Conservation (phyloP, 1,140 invertebrate species). For the Drosophila lowei region DNA sequence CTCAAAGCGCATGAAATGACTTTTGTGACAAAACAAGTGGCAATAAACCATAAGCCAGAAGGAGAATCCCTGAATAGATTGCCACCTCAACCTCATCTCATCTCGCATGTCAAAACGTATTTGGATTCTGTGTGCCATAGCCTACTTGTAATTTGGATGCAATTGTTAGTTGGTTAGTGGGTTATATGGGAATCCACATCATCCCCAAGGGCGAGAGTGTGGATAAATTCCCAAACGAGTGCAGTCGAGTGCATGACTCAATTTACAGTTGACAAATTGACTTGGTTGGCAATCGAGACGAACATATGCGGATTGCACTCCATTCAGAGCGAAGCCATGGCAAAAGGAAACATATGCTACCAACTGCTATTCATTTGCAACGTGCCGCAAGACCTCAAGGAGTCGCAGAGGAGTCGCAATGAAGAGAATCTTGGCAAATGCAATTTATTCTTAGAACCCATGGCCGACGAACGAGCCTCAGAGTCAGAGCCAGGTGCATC, state of each 20-base stretch:
- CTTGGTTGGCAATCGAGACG: slow-evolving; percentile 56
- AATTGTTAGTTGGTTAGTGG: slow-evolving; percentile 45
- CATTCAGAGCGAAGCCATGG: slow-evolving; percentile 28
- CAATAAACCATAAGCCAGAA: slow-evolving; percentile 63
- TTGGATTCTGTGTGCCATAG: slow-evolving; percentile 29
- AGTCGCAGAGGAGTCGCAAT: background rate
- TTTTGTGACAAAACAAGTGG: slow-evolving; percentile 75
- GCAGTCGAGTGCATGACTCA: slow-evolving; percentile 55
- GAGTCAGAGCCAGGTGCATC: slow-evolving; percentile 47
- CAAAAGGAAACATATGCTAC: slow-evolving; percentile 50
- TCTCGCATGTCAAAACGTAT: slow-evolving; percentile 13
- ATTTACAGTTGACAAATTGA: slow-evolving; percentile 66
- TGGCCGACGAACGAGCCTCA: too few species aligned
- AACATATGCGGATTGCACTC: slow-evolving; percentile 56
- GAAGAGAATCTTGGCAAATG: slow-evolving; percentile 25
- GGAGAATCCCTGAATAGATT: slow-evolving; percentile 16
- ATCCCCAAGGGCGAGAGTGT: slow-evolving; percentile 3
- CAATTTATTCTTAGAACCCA: slow-evolving; percentile 47
- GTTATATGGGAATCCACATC: background rate
- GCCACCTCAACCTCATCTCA: slow-evolving; percentile 16
- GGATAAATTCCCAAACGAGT: slow-evolving; percentile 26
- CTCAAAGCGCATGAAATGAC: slow-evolving; percentile 61
- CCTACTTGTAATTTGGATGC: slow-evolving; percentile 47
- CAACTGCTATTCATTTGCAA: slow-evolving; percentile 46
- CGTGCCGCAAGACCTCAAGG: slow-evolving; percentile 30